Evolutionary conservation across 2,797 vertebrate genomes (phyloP), one percentile per base, ranked within the genome.

Genomic region (Triplophysa bombifrons): DNA sequence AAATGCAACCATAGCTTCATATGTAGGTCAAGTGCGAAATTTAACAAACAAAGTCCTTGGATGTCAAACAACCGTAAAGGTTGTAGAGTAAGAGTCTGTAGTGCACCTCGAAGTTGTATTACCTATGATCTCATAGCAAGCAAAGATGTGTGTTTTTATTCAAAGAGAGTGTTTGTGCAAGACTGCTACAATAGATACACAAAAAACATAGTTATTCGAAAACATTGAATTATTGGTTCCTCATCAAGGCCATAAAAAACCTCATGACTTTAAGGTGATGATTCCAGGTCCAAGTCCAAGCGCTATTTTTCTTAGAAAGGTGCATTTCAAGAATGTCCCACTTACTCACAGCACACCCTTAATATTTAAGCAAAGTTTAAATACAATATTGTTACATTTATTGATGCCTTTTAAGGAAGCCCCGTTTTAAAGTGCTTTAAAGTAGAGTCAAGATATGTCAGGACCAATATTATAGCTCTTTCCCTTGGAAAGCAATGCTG

Each of bases 401-500:
- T 60, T 46, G 16, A 79, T 65, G 17, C 56, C 27, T 71, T 34
- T 19, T 41, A 16, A 71, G 46, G 30, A 64, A 71, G 46, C 46
- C 76, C 22, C 7, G 14, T 71, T 71, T 78, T 53, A 79, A 68
- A 67, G 69, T 69, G 55, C 46, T 78, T 17, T 46, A 34, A 17
- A 41, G 19, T 53, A 66, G 53, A 41, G 63, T 61, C 63, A 50
- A 34, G 51, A 65, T 60, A 10, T 25, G 65, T 72, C 44, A 76
- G 34, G 16, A 12, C 34, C 30, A 50, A 17, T 48, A 71, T 44
- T 82, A 79, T 48, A 76, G 72, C 65, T 71, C 17, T 1, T 76
- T 78, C 19, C 27, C 73, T 44, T 82, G 71, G 74, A 81, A 60
- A 17, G 84, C 25, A n/a, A 74, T 74, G 41, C 60, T 55, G 1